Conservation (phyloP, 2,113 vertebrate genomes). For the Paramormyrops kingsleyae region DNA sequence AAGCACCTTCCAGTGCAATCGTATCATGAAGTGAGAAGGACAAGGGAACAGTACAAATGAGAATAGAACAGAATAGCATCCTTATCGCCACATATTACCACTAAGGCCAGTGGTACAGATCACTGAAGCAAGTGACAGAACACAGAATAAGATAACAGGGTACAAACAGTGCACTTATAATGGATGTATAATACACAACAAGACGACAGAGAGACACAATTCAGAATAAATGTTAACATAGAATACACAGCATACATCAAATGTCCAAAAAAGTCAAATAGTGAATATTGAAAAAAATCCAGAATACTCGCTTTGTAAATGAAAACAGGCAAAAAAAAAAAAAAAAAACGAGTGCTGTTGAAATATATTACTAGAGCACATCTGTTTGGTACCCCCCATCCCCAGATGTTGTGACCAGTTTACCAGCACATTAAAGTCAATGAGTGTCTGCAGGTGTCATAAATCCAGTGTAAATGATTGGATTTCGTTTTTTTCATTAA, state of each 20-base stretch:
- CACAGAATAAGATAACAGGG: background rate
- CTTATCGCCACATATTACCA: background rate
- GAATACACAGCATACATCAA: background rate
- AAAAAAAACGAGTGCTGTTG: background rate
- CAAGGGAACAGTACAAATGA: background rate
- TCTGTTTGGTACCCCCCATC: background rate
- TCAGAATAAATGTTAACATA: background rate
- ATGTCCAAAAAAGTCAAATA: background rate
- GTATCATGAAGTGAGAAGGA: background rate
- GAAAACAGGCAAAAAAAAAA: background rate
- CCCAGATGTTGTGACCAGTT: background rate
- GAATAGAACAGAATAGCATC: background rate
- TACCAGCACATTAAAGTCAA: background rate
- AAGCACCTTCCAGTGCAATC: background rate
- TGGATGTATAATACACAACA: background rate
- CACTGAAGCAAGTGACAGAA: background rate
- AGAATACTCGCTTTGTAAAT: background rate
- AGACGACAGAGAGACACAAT: background rate
- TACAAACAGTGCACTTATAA: background rate
- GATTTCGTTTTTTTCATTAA: background rate
- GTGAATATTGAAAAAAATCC: background rate
- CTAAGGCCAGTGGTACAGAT: background rate
- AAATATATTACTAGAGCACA: background rate
- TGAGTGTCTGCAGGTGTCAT: background rate
- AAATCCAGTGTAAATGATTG: background rate